A percentile compares a stretch with the other conserved stretches of the same genome.
Conservation (phyloP, 2,797 vertebrate genomes). For the Spinus pinus region DNA sequence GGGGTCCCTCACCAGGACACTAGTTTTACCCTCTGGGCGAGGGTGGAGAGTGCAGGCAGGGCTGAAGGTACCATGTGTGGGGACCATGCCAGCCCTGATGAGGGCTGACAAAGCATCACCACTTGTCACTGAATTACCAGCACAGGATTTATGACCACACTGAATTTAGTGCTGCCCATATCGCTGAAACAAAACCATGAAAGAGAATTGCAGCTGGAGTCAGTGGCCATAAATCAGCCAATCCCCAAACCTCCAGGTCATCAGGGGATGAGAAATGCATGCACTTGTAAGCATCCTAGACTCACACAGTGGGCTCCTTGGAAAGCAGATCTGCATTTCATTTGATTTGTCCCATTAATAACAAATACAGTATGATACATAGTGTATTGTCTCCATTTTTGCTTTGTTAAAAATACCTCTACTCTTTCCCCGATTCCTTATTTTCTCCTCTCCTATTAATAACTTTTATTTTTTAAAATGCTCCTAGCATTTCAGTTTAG, state of each 20-base stretch:
- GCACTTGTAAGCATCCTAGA: background rate
- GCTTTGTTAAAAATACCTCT: background rate
- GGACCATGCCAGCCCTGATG: background rate
- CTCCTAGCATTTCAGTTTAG: background rate
- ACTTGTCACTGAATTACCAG: background rate
- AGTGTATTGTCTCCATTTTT: background rate
- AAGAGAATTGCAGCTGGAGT: slow-evolving; percentile 6
- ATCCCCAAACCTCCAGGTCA: background rate
- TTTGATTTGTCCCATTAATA: slow-evolving; percentile 8
- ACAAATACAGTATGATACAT: background rate
- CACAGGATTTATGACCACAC: background rate
- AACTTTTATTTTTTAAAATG: background rate
- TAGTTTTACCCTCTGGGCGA: rapidly evolving
- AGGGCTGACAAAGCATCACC: background rate
- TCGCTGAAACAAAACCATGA: slow-evolving; percentile 4
- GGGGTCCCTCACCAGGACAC: rapidly evolving
- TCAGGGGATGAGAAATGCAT: background rate
- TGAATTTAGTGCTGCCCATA: background rate
- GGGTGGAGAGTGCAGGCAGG: background rate
- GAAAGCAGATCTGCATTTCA: background rate
- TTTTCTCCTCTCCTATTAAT: background rate
- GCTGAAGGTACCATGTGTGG: rapidly evolving
- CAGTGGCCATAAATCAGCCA: background rate
- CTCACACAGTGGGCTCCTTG: background rate
- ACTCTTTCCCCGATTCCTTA: background rate